Evolutionary conservation across 2,888 invertebrate species (phyloP), one percentile per base, ranked within the genome.

Genomic region (Lithophane socia): DNA sequence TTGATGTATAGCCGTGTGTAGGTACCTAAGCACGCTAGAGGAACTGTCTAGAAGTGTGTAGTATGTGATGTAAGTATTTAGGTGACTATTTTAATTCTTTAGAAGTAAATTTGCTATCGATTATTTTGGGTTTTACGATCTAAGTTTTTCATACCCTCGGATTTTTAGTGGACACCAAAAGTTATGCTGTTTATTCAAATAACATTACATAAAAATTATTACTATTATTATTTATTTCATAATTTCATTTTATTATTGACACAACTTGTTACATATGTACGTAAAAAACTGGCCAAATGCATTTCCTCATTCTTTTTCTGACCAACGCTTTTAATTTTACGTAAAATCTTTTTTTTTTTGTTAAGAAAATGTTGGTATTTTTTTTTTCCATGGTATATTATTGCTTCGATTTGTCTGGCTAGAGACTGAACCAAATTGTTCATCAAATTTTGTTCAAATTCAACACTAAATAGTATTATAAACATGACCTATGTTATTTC

Each of bases 401-500:
- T 16, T n/a, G n/a, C n/a, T n/a, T n/a, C n/a, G n/a, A n/a, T n/a
- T n/a, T n/a, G n/a, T n/a, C n/a, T n/a, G n/a, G n/a, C n/a, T n/a
- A n/a, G n/a, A n/a, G n/a, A n/a, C n/a, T n/a, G n/a, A n/a, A n/a
- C n/a, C n/a, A n/a, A n/a, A n/a, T n/a, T n/a, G n/a, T n/a, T n/a
- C n/a, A n/a, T n/a, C n/a, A n/a, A n/a, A n/a, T n/a, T n/a, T n/a
- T n/a, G n/a, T n/a, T 47, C 21, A 52, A 61, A 37, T 13, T 21
- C 1, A 5, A 18, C 13, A n/a, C 0, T 1, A 42, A 24, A 9
- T 13, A 42, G 8, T 24, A n/a, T 13, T 7, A 10, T 2, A 66
- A 47, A 79, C 61, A 73, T 65, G 78, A 73, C 74, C 74, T 73
- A 80, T 52, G 21, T 37, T 18, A 37, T 65, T 65, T 60, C 2